phyloP scores from a whole-genome alignment of 2,113 vertebrate genomes.

The Hypanus sabinus region DNA sequence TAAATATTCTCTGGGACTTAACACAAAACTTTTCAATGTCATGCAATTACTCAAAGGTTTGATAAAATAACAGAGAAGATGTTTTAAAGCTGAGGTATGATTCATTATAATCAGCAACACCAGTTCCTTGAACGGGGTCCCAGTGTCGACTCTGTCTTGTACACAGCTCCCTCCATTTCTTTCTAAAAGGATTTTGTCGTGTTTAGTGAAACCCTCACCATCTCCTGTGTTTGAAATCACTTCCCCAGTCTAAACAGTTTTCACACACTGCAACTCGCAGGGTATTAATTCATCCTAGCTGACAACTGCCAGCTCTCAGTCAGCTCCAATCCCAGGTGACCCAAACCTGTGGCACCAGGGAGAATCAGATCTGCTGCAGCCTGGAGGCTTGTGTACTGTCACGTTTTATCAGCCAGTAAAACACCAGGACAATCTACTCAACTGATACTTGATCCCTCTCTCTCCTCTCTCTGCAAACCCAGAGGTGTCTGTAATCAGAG shows the following conservation, averaged over 20 bases:
- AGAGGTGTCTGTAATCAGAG: neutral
- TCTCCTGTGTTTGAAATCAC: slow-evolving; percentile 13
- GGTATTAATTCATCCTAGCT: slow-evolving; percentile 5
- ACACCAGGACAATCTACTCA: neutral
- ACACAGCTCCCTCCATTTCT: neutral
- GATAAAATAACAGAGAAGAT: neutral
- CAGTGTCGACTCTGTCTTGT: neutral
- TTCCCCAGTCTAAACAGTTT: slow-evolving; percentile 9
- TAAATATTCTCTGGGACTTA: neutral
- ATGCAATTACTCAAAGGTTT: neutral
- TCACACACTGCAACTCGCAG: neutral
- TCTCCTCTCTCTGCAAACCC: neutral
- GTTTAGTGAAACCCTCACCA: neutral
- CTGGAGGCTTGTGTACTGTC: neutral
- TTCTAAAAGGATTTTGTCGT: neutral
- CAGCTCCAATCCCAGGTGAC: neutral
- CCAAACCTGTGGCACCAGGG: neutral
- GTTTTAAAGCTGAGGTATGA: neutral
- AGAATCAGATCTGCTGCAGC: neutral
- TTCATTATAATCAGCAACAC: neutral
- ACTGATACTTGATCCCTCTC: neutral
- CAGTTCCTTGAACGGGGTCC: neutral
- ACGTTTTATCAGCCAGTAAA: neutral
- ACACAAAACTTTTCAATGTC: neutral
- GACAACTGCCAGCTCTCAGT: neutral